Evolutionary conservation across 2,888 invertebrate species (phyloP).

Genomic region (Apamea monoglypha): DNA sequence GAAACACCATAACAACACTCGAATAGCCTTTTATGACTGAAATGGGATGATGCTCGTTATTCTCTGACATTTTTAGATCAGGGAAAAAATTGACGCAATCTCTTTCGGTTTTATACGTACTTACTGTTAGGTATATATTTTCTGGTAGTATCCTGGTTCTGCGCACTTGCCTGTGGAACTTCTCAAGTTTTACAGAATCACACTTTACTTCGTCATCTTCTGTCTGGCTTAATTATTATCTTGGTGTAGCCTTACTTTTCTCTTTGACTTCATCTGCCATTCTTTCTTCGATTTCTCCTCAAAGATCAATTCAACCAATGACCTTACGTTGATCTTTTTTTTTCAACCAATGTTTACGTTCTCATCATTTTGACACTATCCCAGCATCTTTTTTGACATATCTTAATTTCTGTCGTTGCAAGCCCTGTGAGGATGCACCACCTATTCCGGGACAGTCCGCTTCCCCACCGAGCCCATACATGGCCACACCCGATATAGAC

Average conservation of each 20-base stretch:
- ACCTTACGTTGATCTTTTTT: neutral
- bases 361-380: neutral
- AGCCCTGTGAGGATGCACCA: conserved; percentile 71
- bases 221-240: neutral
- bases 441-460: conserved; percentile 73
- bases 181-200: neutral
- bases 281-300: neutral
- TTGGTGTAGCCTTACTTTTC: neutral
- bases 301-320: neutral
- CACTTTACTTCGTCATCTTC: neutral
- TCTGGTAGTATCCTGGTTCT: neutral
- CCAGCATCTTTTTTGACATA: neutral
- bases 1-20: conserved; percentile 13
- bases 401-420: conserved; percentile 24
- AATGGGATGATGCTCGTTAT: neutral
- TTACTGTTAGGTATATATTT: neutral
- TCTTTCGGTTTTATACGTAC: neutral
- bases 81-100: neutral
- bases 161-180: neutral
- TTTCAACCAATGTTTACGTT: neutral
- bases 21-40: conserved; percentile 24
- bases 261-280: neutral
- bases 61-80: neutral
- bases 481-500: conserved; percentile 74
- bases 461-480: conserved; percentile 75